These are phyloP conservation scores for Ptycholaimellus sp. DNA, from an alignment of 2,888 invertebrate genomes.

Conservation along the genomic window DNA sequence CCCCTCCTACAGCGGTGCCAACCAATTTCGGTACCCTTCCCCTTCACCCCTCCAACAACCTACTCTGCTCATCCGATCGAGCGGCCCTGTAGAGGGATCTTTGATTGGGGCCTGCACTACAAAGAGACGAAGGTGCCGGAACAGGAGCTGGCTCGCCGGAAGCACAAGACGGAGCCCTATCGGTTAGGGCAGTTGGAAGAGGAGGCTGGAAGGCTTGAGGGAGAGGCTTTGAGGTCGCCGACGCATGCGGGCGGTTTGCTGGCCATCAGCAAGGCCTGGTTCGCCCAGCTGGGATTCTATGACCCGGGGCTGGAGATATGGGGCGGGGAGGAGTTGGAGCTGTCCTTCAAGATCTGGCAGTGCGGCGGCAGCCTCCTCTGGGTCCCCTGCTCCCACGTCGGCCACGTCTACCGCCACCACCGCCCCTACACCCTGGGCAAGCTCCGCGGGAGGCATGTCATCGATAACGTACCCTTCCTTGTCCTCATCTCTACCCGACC, in stretches of 20 bases:
- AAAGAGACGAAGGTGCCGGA: constrained; percentile 85
- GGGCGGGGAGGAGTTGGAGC: constrained; percentile 89
- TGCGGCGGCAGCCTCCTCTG: constrained; percentile 93
- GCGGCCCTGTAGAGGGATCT: constrained; percentile 71
- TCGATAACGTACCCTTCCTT: constrained; percentile 54
- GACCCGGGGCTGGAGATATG: constrained; percentile 86
- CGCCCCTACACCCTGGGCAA: constrained; percentile 88
- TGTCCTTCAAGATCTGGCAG: constrained; percentile 93
- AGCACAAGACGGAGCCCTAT: constrained; percentile 73
- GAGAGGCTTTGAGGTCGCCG: constrained; percentile 50
- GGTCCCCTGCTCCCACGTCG: constrained; percentile 93
- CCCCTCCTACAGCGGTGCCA: constrained; percentile 51
- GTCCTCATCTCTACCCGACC: too few relatives aligned
- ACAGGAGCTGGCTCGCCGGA: constrained; percentile 47
- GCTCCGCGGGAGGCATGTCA: constrained; percentile 58
- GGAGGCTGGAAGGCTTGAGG: too few relatives aligned
- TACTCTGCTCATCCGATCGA: too few relatives aligned
- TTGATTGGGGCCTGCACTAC: constrained; percentile 98
- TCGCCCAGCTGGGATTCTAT: constrained; percentile 78
- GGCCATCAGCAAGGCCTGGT: constrained; percentile 80
- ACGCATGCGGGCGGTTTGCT: constrained; percentile 99
- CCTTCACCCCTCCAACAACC: too few relatives aligned
- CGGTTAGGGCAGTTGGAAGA: constrained; percentile 33
- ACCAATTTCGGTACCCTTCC: too few relatives aligned
- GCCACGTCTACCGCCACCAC: constrained; percentile 87